Conservation (phyloP, 2,888 invertebrate genomes). For the Polyploca ridens region DNA sequence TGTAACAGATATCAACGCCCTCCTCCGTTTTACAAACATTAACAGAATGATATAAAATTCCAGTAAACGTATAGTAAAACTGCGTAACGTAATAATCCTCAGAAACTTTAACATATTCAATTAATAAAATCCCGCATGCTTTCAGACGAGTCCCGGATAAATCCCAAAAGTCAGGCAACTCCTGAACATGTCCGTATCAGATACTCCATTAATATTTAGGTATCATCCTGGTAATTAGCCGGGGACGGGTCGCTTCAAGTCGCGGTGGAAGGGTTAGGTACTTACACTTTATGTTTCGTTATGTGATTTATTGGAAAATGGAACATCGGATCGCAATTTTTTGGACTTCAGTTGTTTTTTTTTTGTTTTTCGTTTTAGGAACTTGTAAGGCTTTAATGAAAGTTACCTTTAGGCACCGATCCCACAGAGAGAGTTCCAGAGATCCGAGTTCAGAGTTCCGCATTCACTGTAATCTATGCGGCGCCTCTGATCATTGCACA, state of each 20-base stretch:
- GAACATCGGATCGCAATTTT: neutral
- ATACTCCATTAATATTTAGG: constrained; percentile 77
- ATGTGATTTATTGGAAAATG: constrained; percentile 7
- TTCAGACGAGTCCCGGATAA: constrained; percentile 37
- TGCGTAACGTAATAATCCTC: neutral
- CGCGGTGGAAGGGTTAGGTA: constrained; percentile 53
- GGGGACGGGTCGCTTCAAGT: constrained; percentile 39
- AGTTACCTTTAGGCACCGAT: too few species aligned
- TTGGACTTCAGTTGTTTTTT: too few species aligned
- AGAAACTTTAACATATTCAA: constrained; percentile 26
- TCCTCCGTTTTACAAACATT: too few species aligned
- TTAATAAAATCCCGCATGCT: constrained; percentile 50
- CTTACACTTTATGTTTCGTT: constrained; percentile 29
- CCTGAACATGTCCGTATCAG: constrained; percentile 65
- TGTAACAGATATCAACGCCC: too few species aligned
- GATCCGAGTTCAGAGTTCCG: too few species aligned
- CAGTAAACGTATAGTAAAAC: too few species aligned
- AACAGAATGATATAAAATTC: too few species aligned
- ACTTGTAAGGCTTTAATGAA: too few species aligned
- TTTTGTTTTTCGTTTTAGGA: too few species aligned
- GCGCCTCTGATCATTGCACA: too few species aligned
- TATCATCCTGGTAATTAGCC: constrained; percentile 65
- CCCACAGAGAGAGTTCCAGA: too few species aligned
- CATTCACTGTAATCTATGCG: too few species aligned
- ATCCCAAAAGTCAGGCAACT: constrained; percentile 52